Base-by-base conservation (phyloP, 1,140 invertebrate species). In the Ooceraea biroi region DNA sequence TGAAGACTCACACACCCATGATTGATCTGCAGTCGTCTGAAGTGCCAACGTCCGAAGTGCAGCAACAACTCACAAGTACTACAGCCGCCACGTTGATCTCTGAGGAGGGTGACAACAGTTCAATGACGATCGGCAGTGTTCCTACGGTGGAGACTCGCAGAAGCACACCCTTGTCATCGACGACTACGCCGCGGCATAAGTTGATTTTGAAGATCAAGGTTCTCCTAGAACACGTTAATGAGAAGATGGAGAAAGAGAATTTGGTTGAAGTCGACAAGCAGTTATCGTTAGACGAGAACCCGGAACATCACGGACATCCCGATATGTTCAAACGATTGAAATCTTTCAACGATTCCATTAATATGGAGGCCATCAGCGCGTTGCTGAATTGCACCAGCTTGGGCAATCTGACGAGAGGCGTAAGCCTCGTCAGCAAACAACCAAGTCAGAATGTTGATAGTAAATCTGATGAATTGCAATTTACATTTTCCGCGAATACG, bases 251-350 rank as follows among this genome's bases (percentile, higher is more conserved):
- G 41, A 89, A 84, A n/a, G 60, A 86, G 12, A 87, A 83, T 3
- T 46, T 91, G 12, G 84, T 89, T 0, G 84, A 90, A 11, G 65
- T 91, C 11, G 84, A 91, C 17, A 90, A 90, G 44, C 44, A 90
- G 12, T 25, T 91, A 22, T 58, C 80, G 8, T 57, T 91, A 25
- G 48, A 88, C 63, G 89, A 88, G 73, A 63, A 68, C 14, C 27
- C 27, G 12, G 25, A 3, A 41, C 48, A 74, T 17, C 65, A 86
- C 50, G 30, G 58, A 3, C 78, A 90, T 66, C 10, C 84, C 7
- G 76, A 76, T 25, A 55, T 90, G 10, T 1, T 90, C 0, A 36
- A 82, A 22, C 85, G 85, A 48, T 19, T 91, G 7, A 85, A 86
- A 50, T 65, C 78, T 0, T 66, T 91, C 30, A 90, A 91, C 27